Base-by-base conservation (phyloP, 2,797 vertebrate species). In the Lepilemur septentrionalis region DNA sequence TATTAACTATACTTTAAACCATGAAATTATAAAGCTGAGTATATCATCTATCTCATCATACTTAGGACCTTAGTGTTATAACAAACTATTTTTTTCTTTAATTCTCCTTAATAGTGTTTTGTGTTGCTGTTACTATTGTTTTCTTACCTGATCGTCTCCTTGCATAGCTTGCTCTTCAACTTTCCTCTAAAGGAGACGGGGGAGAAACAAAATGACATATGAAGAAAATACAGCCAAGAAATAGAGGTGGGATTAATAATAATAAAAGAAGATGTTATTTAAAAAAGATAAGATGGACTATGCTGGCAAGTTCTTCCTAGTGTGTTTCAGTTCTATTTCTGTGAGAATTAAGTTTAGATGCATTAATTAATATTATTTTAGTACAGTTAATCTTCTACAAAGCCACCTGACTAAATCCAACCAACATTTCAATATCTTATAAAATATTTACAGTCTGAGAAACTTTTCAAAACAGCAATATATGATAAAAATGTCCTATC, bases 141-240 rank as follows among this genome's bases (percentile, higher is more conserved):
- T 93, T 88, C 93, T 97, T 97, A 97, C 93, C 95, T 97, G 89
- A 30, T 88, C 7, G 80, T 97, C 75, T 94, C 50, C 82, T 83
- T 94, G 46, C 91, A 94, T 93, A 90, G n/a, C n/a, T 95, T 92
- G 30, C 10, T 93, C 52, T 81, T 92, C 92, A 81, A 55, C 3
- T 95, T 95, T 93, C 32, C 57, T 30, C 96, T 97, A 88, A 94
- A 69, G n/a, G 20, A 22, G 15, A 15, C 48, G 25, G 4, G 2
- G 55, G n/a, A 86, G 18, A 92, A 92, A 50, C 17, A 89, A 95
- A 20, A 87, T 10, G 63, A 92, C 23, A 85, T 88, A 84, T 83
- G 67, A 88, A 94, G 11, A 87, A 92, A 65, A 81, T 38, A 91
- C 5, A 90, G 28, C 18, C 18, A 87, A 93, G 18, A 43, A 88